Evolutionary conservation across 2,888 invertebrate genomes (phyloP).

Genomic region (Escarpia spicata): DNA sequence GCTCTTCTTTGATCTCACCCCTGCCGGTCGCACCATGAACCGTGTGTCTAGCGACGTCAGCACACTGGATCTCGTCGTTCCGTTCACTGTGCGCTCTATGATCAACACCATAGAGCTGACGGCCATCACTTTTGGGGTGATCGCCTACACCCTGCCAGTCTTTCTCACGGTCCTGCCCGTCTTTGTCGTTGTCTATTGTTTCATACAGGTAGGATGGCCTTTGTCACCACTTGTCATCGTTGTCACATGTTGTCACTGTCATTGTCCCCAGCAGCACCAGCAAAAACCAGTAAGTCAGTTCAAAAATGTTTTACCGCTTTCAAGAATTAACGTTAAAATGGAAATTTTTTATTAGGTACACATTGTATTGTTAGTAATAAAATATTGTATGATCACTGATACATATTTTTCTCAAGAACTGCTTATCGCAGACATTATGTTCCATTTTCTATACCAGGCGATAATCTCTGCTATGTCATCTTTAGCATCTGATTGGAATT

Average conservation of each 20-base stretch:
- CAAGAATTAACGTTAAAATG: not conserved
- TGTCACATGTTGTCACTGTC: not conserved
- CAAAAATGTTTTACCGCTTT: not conserved
- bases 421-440: not conserved
- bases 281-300: not conserved
- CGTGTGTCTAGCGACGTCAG: constrained; percentile 46
- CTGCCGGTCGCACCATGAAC: constrained; percentile 22
- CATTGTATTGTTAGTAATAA: not conserved
- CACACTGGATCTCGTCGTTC: constrained; percentile 57
- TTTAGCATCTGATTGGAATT: not conserved
- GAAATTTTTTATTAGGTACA: not conserved
- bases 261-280: not conserved
- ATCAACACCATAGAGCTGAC: constrained; percentile 49
- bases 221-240: not conserved
- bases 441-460: not conserved
- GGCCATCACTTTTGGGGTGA: constrained; percentile 38
- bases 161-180: constrained; percentile 47
- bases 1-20: constrained; percentile 22
- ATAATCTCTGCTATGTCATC: not conserved
- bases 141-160: constrained; percentile 48
- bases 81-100: constrained; percentile 59
- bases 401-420: not conserved
- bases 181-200: constrained; percentile 49
- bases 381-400: not conserved
- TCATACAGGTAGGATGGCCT: constrained; percentile 53